phyloP scores from a whole-genome alignment of 2,888 invertebrate species.

The Acronicta psi region DNA sequence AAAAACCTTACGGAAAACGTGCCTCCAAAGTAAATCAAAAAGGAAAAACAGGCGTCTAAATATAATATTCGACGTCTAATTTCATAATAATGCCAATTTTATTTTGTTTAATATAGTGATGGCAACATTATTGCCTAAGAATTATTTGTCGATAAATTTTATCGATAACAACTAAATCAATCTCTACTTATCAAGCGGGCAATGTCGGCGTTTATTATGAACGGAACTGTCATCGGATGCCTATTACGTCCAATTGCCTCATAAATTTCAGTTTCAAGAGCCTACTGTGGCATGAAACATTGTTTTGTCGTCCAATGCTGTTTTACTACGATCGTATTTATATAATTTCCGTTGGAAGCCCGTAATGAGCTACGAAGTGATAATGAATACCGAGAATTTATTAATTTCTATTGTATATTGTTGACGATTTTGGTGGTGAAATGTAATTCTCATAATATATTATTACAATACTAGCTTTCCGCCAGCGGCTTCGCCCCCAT shows the following conservation, averaged over 20 bases:
- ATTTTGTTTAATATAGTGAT: slow-evolving; percentile 2
- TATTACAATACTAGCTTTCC: too few species aligned
- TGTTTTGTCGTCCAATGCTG: slow-evolving; percentile 41
- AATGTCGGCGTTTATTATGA: slow-evolving; percentile 68
- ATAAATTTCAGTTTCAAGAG: slow-evolving; percentile 66
- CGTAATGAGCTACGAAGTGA: slow-evolving; percentile 35
- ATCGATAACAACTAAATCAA: slow-evolving; percentile 51
- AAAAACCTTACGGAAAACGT: neutral
- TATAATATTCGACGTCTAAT: slow-evolving; percentile 2
- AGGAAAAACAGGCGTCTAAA: neutral
- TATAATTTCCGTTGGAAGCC: slow-evolving; percentile 13
- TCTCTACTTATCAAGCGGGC: slow-evolving; percentile 61
- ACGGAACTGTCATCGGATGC: slow-evolving; percentile 71
- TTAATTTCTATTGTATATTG: slow-evolving; percentile 8
- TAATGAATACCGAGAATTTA: slow-evolving; percentile 23
- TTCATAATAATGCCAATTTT: slow-evolving; percentile 7
- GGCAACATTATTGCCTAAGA: slow-evolving; percentile 26
- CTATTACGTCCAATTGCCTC: slow-evolving; percentile 68
- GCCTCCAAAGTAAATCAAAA: neutral
- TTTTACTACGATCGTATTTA: slow-evolving; percentile 34
- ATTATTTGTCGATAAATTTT: slow-evolving; percentile 40
- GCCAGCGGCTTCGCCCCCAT: too few species aligned
- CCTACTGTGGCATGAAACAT: slow-evolving; percentile 53
- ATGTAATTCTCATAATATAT: too few species aligned
- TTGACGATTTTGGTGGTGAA: neutral